Percentiles rank a stretch among this genome's conserved stretches.
Conservation (phyloP, 64 coral and sea anemone genomes). For the Orbicella faveolata region DNA sequence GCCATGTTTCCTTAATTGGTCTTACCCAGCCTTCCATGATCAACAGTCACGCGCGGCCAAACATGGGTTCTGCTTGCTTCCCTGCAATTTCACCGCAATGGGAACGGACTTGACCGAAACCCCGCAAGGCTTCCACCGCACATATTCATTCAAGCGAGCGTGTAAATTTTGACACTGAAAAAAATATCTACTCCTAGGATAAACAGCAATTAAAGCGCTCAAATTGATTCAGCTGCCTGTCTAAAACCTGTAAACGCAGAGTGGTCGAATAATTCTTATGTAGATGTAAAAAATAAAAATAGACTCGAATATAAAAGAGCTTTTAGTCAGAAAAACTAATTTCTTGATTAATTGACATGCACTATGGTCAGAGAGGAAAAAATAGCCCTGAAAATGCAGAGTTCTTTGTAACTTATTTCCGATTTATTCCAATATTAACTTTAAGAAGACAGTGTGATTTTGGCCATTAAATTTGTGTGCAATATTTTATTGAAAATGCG, state of each 20-base stretch:
- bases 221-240: constrained; percentile 31
- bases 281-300: neutral
- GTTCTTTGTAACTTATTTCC: too few species aligned
- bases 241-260: neutral
- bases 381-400: neutral
- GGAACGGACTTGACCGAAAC: neutral
- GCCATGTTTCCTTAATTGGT: constrained; percentile 10
- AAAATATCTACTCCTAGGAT: neutral
- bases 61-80: neutral
- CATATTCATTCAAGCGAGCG: too few species aligned
- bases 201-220: neutral
- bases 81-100: too few species aligned
- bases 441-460: too few species aligned
- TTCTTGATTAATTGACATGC: neutral
- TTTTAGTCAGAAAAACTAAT: neutral
- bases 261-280: neutral
- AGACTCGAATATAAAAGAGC: neutral
- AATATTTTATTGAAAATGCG: too few species aligned
- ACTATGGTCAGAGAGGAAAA: neutral
- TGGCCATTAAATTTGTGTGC: too few species aligned
- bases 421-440: too few species aligned
- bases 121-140: too few species aligned
- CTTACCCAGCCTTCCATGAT: constrained; percentile 1
- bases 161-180: neutral
- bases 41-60: neutral